phyloP scores from a whole-genome alignment of 2,888 invertebrate genomes.

The Chesias legatella region DNA sequence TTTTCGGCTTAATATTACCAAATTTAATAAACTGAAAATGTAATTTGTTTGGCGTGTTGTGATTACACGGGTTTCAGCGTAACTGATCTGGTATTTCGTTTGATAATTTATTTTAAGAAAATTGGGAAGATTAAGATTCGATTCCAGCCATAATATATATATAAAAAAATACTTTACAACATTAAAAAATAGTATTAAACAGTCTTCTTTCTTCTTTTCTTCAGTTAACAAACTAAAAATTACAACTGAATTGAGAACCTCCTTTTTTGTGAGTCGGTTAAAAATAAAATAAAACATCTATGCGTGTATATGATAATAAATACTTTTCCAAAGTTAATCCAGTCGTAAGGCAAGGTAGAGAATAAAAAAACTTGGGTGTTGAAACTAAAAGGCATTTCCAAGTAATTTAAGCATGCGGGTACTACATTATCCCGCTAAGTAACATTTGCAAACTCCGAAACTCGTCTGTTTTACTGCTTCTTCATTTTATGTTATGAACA shows the following conservation, averaged over 20 bases:
- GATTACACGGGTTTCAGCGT: slow-evolving; percentile 10
- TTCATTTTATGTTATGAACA: slow-evolving; percentile 74
- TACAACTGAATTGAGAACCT: too few species aligned
- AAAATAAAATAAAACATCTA: background rate
- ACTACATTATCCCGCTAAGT: slow-evolving; percentile 48
- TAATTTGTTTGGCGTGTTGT: slow-evolving; percentile 17
- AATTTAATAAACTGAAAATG: slow-evolving; percentile 24
- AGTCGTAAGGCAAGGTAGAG: too few species aligned
- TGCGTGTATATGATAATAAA: too few species aligned
- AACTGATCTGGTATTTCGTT: slow-evolving; percentile 4
- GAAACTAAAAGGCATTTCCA: slow-evolving; percentile 13
- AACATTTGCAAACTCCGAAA: slow-evolving; percentile 58
- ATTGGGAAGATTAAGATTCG: too few species aligned
- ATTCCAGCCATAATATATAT: too few species aligned
- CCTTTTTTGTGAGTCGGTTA: too few species aligned
- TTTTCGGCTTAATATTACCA: slow-evolving; percentile 11
- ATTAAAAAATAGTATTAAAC: too few species aligned
- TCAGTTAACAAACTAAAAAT: too few species aligned
- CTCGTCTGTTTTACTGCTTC: slow-evolving; percentile 63
- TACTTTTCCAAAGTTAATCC: too few species aligned
- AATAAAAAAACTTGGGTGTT: too few species aligned
- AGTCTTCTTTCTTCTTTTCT: too few species aligned
- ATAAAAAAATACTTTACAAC: too few species aligned
- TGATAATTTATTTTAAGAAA: background rate
- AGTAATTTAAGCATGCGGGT: slow-evolving; percentile 36